A percentile compares a stretch with the other conserved stretches of the same genome.
Conservation (phyloP, 2,113 vertebrate genomes). For the Pungitius pungitius region DNA sequence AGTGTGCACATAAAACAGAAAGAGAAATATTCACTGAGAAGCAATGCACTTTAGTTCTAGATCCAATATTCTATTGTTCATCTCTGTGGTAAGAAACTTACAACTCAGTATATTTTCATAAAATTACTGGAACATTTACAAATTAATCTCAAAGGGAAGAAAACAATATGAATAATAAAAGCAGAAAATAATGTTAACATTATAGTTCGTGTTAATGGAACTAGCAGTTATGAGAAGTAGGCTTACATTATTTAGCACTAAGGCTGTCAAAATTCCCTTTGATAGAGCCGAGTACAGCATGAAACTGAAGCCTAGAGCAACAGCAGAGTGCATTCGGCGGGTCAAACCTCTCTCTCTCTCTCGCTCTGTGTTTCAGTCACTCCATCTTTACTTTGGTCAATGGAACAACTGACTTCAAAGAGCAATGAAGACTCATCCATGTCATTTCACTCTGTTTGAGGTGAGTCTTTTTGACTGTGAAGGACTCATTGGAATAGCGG, state of each 20-base stretch:
- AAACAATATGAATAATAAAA: conserved; percentile 25
- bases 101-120: background rate
- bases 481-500: conserved; percentile 15
- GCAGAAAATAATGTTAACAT: conserved; percentile 22
- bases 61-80: background rate
- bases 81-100: background rate
- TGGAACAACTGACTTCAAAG: conserved; percentile 14
- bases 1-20: background rate
- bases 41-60: background rate
- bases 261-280: conserved; percentile 48
- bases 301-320: conserved; percentile 41
- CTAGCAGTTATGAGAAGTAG: conserved; percentile 18
- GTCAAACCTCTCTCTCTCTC: conserved; percentile 21
- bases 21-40: background rate
- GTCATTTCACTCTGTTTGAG: conserved; percentile 41
- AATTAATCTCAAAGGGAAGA: background rate
- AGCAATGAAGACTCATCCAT: conserved; percentile 34
- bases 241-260: conserved; percentile 39
- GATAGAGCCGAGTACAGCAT: conserved; percentile 31
- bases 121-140: background rate
- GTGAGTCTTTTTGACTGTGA: conserved; percentile 22
- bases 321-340: conserved; percentile 33
- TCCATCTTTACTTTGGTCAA: background rate
- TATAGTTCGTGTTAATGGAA: conserved; percentile 35
- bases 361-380: background rate